Percentiles rank a stretch among this genome's conserved stretches.
These are phyloP conservation scores for Eueides isabella DNA, from an alignment of 1,140 invertebrate genomes.

Conservation along the genomic window DNA sequence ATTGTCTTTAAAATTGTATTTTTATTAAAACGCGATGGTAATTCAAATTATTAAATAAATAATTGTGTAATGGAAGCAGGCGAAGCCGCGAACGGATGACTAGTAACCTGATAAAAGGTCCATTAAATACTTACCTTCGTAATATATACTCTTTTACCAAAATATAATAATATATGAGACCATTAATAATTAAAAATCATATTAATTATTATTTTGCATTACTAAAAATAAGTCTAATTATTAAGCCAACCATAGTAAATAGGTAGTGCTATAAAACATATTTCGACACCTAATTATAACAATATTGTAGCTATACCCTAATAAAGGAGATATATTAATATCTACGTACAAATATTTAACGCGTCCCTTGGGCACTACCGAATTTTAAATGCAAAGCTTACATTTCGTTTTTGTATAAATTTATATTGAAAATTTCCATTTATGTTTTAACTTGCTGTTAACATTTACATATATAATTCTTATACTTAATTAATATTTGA, in stretches of 20 bases:
- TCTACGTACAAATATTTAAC: slow-evolving; percentile 5
- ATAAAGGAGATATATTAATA: not conserved
- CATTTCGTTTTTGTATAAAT: slow-evolving; percentile 17
- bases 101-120: too few species aligned
- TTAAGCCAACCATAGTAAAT: too few species aligned
- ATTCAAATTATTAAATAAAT: too few species aligned
- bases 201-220: not conserved
- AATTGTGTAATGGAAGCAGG: too few species aligned
- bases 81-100: too few species aligned
- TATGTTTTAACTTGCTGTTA: not conserved
- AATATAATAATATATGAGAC: too few species aligned
- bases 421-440: slow-evolving; percentile 19
- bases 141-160: too few species aligned
- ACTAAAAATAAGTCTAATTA: not conserved
- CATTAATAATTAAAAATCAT: too few species aligned
- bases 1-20: too few species aligned
- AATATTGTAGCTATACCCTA: not conserved
- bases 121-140: too few species aligned
- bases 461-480: not conserved
- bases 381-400: slow-evolving; percentile 27
- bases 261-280: not conserved
- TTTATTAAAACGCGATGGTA: too few species aligned
- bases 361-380: not conserved
- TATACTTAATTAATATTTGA: not conserved
- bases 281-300: not conserved